A percentile compares a stretch with the other conserved stretches of the same genome.
Conservation (phyloP, 2,113 vertebrate genomes). For the Sporophila hypoxantha region DNA sequence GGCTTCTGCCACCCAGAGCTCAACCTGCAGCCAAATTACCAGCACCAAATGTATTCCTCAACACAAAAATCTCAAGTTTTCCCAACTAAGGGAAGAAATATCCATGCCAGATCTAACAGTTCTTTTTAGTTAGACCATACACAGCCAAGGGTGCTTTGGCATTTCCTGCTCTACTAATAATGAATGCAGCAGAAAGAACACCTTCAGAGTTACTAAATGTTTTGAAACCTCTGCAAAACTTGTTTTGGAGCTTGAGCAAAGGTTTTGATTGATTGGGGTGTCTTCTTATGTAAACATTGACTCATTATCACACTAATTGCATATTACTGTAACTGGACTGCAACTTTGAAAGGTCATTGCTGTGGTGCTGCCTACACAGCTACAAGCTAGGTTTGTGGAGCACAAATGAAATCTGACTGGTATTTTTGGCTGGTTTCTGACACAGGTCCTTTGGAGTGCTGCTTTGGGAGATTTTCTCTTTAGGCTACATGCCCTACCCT, state of each 20-base stretch:
- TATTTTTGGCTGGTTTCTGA: conserved; percentile 19
- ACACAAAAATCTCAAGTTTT: neutral
- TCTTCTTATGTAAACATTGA: neutral
- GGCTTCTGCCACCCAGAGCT: neutral
- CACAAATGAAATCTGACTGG: neutral
- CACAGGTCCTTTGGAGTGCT: conserved; percentile 92
- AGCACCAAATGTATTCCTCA: neutral
- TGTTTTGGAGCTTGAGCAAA: neutral
- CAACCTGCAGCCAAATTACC: neutral
- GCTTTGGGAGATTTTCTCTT: conserved; percentile 91
- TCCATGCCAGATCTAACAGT: neutral
- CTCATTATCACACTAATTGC: neutral
- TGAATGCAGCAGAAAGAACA: neutral
- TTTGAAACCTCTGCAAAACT: neutral
- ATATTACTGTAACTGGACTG: neutral
- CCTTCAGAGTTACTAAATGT: neutral
- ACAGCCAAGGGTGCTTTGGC: neutral
- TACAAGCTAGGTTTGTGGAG: neutral
- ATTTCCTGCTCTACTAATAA: neutral
- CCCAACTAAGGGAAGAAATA: neutral
- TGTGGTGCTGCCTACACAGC: neutral
- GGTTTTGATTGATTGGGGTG: neutral
- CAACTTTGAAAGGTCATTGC: neutral
- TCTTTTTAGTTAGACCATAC: neutral
- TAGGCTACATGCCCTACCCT: conserved; percentile 91